A percentile compares a stretch with the other conserved stretches of the same genome.
These are phyloP conservation scores for Coptodon rendalli DNA, from an alignment of 2,113 vertebrate species.

Conservation along the genomic window DNA sequence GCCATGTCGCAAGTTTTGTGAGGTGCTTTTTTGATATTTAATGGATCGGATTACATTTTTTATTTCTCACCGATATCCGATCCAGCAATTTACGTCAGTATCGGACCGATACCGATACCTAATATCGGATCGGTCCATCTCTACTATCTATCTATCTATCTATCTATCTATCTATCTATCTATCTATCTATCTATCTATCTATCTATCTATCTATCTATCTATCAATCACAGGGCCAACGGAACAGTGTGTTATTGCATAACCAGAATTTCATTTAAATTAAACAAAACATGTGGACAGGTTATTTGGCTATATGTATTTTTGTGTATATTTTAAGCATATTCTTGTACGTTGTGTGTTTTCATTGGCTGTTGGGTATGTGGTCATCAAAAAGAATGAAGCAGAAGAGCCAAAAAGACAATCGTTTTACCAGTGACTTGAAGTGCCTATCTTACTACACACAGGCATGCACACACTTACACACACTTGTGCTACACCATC, in stretches of 20 bases:
- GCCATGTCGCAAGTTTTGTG: too few relatives aligned
- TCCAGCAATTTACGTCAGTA: too few relatives aligned
- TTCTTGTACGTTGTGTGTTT: not conserved
- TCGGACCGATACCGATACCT: too few relatives aligned
- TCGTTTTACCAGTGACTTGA: slow-evolving; percentile 7
- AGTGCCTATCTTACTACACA: slow-evolving; percentile 9
- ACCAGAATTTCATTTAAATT: not conserved
- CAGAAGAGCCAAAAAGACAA: not conserved
- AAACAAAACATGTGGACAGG: not conserved
- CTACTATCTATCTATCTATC: not conserved
- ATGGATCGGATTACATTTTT: too few relatives aligned
- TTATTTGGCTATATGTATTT: not conserved
- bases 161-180: not conserved
- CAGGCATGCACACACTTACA: slow-evolving; percentile 2
- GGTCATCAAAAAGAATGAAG: not conserved
- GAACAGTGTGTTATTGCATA: not conserved
- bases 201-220: not conserved
- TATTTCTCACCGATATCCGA: too few relatives aligned
- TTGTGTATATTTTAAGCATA: not conserved
- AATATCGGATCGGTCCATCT: too few relatives aligned
- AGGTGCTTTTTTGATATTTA: too few relatives aligned
- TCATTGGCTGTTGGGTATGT: not conserved
- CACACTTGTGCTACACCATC: slow-evolving; percentile 26
- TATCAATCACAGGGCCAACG: not conserved
- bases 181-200: not conserved